Conservation (phyloP, 2,113 vertebrate species). For the Lethenteron reissneri region DNA sequence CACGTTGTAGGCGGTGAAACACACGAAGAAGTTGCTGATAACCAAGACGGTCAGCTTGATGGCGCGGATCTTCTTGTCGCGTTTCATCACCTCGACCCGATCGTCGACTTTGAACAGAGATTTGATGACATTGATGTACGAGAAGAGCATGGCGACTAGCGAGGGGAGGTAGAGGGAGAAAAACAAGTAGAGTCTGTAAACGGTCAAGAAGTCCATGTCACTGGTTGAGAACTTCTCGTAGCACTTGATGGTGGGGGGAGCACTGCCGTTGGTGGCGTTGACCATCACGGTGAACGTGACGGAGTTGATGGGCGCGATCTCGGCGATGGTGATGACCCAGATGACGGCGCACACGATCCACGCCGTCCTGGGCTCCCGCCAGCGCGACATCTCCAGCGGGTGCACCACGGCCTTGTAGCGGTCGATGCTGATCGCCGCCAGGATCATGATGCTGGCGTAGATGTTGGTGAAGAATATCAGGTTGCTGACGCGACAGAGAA, state of each 20-base stretch:
- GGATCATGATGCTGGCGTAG: conserved; percentile 53
- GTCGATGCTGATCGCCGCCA: conserved; percentile 50
- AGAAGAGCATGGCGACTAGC: conserved; percentile 30
- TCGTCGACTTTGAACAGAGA: conserved; percentile 8
- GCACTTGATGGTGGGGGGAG: conserved; percentile 9
- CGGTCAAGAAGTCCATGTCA: conserved; percentile 32
- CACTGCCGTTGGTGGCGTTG: background rate
- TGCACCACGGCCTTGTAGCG: conserved; percentile 54
- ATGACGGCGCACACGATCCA: conserved; percentile 28
- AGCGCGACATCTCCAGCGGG: conserved; percentile 39
- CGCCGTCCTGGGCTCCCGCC: conserved; percentile 23
- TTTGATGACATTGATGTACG: conserved; percentile 31
- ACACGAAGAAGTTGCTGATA: conserved; percentile 34
- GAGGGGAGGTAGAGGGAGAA: conserved; percentile 41
- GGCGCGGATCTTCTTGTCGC: conserved; percentile 24
- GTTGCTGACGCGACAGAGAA: conserved; percentile 33
- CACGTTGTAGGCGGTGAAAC: conserved; percentile 53
- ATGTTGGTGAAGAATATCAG: conserved; percentile 61
- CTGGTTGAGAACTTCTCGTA: conserved; percentile 27
- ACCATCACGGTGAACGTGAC: conserved; percentile 17
- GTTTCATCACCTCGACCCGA: conserved; percentile 15
- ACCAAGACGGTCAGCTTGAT: conserved; percentile 35
- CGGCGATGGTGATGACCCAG: conserved; percentile 31
- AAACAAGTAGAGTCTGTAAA: conserved; percentile 37
- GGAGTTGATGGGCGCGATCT: conserved; percentile 44